phyloP scores from a whole-genome alignment of 2,797 vertebrate species.

The Poecilia velifera region DNA sequence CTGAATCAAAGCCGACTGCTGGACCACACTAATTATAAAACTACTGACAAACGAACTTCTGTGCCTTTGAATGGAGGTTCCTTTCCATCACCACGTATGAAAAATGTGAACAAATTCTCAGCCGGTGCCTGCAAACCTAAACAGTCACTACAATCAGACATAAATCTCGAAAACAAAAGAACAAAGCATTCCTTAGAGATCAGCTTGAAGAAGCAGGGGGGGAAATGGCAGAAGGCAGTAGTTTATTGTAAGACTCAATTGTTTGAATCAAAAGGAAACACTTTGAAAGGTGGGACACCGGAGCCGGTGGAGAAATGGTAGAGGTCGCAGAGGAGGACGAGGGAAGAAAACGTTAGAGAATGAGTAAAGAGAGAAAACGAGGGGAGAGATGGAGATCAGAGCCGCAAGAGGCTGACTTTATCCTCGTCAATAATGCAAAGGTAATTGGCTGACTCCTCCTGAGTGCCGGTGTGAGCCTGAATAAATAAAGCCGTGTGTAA shows the following conservation, averaged over 20 bases:
- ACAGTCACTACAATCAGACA: background rate
- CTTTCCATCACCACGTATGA: background rate
- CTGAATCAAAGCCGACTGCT: background rate
- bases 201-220: background rate
- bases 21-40: background rate
- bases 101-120: background rate
- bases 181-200: background rate
- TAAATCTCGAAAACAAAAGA: background rate
- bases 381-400: conserved; percentile 22
- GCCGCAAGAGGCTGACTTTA: conserved; percentile 36
- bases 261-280: background rate
- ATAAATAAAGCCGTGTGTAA: conserved; percentile 72
- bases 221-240: background rate
- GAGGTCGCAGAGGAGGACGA: background rate
- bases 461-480: conserved; percentile 49
- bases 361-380: background rate
- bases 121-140: background rate
- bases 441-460: conserved; percentile 62
- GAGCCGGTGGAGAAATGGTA: background rate
- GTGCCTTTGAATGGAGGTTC: background rate
- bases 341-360: background rate
- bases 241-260: background rate
- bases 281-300: background rate
- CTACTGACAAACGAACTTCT: background rate
- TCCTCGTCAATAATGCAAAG: conserved; percentile 71